Conservation (phyloP, 2,113 vertebrate species). For the Zosterops hypoxanthus region DNA sequence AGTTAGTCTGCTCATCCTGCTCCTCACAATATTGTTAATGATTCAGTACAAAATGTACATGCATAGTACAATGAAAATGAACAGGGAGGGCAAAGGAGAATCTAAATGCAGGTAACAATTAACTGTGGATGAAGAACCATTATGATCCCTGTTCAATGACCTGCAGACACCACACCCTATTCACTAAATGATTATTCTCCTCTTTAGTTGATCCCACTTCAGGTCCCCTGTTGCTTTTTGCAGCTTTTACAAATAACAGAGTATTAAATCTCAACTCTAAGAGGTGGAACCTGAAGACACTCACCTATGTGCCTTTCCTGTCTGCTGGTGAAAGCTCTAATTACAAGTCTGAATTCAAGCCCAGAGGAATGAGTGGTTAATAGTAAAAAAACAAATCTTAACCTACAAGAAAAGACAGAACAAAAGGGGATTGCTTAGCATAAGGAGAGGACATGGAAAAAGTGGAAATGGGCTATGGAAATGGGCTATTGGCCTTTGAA, state of each 20-base stretch:
- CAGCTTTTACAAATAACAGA: conserved; percentile 62
- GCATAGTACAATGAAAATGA: neutral
- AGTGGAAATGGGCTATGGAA: neutral
- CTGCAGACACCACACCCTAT: conserved; percentile 15
- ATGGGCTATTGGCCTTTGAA: neutral
- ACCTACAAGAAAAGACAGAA: neutral
- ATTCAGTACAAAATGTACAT: neutral
- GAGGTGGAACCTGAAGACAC: conserved; percentile 32
- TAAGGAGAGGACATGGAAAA: neutral
- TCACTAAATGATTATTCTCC: conserved; percentile 56
- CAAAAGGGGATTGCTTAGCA: neutral
- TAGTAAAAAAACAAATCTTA: neutral
- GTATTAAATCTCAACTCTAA: conserved; percentile 48
- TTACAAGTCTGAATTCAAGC: conserved; percentile 42
- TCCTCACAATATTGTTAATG: neutral
- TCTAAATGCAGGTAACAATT: conserved; percentile 57
- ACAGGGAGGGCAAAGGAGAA: neutral
- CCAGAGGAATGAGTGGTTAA: conserved; percentile 3
- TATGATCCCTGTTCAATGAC: conserved; percentile 31
- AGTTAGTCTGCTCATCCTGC: neutral
- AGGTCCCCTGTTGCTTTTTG: neutral
- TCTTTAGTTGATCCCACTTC: conserved; percentile 12
- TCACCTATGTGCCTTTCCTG: conserved; percentile 48
- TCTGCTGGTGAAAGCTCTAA: conserved; percentile 56
- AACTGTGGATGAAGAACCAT: conserved; percentile 57